Percentiles rank a stretch among this genome's conserved stretches.
phyloP scores from a whole-genome alignment of 2,113 vertebrate genomes.

The Sorex fumeus region DNA sequence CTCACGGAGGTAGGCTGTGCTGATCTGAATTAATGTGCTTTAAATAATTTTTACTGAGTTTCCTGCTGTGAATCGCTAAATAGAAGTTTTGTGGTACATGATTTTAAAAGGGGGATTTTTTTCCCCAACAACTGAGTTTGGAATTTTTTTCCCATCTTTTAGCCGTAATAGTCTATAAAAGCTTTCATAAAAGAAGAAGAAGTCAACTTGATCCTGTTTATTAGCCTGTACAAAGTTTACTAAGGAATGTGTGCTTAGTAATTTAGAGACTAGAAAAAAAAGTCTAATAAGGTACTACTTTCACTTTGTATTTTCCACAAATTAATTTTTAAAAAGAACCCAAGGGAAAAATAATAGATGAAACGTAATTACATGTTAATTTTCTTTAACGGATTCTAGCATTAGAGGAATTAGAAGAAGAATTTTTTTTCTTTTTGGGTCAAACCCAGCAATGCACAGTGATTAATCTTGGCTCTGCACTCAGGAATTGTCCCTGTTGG shows the following conservation, averaged over 20 bases:
- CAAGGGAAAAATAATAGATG: background rate
- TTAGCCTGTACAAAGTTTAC: background rate
- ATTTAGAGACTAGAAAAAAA: conserved; percentile 20
- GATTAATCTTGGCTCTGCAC: too few relatives aligned
- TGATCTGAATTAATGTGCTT: conserved; percentile 85
- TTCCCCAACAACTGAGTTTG: background rate
- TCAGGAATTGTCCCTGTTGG: too few relatives aligned
- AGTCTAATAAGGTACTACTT: background rate
- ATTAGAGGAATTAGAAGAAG: background rate
- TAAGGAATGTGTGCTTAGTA: background rate
- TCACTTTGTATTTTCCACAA: conserved; percentile 5
- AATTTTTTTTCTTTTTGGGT: too few relatives aligned
- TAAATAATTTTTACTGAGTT: conserved; percentile 84
- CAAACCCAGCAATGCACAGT: too few relatives aligned
- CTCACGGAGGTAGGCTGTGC: conserved; percentile 76
- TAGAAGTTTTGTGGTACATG: conserved; percentile 70
- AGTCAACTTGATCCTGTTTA: background rate
- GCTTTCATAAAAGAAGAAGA: conserved; percentile 9
- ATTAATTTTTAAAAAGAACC: background rate
- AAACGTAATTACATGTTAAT: background rate
- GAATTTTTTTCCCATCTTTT: background rate
- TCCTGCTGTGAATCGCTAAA: conserved; percentile 78
- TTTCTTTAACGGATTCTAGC: background rate
- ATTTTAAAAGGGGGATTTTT: conserved; percentile 64
- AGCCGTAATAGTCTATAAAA: background rate